Percentiles rank a stretch among this genome's conserved stretches.
Evolutionary conservation across 2,888 invertebrate species (phyloP).

Genomic region (Diogma glabrata): DNA sequence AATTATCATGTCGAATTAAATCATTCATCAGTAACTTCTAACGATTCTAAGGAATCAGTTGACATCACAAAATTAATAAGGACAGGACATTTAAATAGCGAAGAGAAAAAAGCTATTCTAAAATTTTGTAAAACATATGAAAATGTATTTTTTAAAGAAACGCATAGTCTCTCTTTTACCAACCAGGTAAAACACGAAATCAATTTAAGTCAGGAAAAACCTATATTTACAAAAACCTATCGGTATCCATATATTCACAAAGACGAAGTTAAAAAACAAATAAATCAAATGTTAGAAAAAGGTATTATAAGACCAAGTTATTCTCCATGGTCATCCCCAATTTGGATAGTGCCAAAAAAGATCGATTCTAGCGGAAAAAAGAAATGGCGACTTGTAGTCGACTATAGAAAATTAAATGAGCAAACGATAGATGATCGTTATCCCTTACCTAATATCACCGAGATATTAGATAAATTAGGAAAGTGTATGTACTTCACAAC

Average conservation of each 20-base stretch:
- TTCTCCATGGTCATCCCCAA: too few species aligned
- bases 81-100: conserved; percentile 15
- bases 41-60: not conserved
- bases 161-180: not conserved
- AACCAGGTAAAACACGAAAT: not conserved
- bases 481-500: too few species aligned
- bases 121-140: conserved; percentile 16
- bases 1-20: not conserved
- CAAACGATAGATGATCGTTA: too few species aligned
- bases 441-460: too few species aligned
- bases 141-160: not conserved
- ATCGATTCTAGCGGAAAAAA: too few species aligned
- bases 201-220: not conserved
- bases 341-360: too few species aligned
- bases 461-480: too few species aligned
- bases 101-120: conserved; percentile 16
- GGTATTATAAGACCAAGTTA: too few species aligned
- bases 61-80: not conserved
- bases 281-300: too few species aligned
- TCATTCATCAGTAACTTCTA: too few species aligned
- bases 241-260: not conserved
- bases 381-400: too few species aligned
- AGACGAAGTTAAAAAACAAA: not conserved
- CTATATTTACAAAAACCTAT: not conserved
- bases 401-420: too few species aligned